Evolutionary conservation across 2,888 invertebrate genomes (phyloP).

Genomic region (Cataglyphis altisquamis): DNA sequence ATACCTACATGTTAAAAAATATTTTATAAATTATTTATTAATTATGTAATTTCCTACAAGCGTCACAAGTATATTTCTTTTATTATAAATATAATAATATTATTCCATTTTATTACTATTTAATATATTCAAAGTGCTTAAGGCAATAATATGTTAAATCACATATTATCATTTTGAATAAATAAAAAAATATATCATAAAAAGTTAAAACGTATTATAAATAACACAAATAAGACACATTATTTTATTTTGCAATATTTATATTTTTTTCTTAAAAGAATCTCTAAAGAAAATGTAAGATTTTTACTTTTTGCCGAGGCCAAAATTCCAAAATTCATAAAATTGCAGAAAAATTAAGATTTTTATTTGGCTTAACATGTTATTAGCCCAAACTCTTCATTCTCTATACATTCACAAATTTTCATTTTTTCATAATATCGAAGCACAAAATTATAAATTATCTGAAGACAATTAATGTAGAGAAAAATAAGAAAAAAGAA

Average conservation of each 20-base stretch:
- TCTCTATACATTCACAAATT: neutral
- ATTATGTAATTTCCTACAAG: slow-evolving; percentile 32
- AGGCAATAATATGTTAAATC: slow-evolving; percentile 26
- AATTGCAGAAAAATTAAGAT: neutral
- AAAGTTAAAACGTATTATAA: neutral
- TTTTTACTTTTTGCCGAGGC: neutral
- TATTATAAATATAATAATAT: slow-evolving; percentile 42
- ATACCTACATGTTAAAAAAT: slow-evolving; percentile 23
- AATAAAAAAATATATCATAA: neutral
- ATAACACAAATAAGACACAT: neutral
- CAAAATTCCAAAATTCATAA: neutral
- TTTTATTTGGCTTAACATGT: neutral
- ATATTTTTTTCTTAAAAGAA: neutral
- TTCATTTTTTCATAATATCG: neutral
- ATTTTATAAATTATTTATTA: slow-evolving; percentile 42
- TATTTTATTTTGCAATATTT: neutral
- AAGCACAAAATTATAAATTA: neutral
- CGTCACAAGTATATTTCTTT: slow-evolving; percentile 43
- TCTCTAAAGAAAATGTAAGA: neutral
- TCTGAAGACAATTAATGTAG: neutral
- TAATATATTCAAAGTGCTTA: neutral
- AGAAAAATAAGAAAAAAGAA: neutral
- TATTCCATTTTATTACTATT: neutral
- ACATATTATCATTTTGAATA: neutral
- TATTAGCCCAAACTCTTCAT: slow-evolving; percentile 12